phyloP scores from a whole-genome alignment of 2,888 invertebrate genomes.

The Choreutis nemorana region DNA sequence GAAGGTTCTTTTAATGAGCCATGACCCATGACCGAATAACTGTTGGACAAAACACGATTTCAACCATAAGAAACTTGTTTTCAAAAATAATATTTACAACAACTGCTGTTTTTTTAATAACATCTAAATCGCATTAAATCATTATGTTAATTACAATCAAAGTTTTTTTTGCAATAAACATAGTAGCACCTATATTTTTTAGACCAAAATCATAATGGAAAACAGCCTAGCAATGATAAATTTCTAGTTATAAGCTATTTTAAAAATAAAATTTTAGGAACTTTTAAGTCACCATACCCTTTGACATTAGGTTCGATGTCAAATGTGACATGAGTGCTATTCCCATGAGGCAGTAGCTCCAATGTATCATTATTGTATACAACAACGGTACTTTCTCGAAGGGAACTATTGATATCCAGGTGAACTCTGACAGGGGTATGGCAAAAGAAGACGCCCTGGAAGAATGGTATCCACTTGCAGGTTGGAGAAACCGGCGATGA shows the following conservation, averaged over 20 bases:
- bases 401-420: constrained; percentile 33
- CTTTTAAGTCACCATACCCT: constrained; percentile 27
- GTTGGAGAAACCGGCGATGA: constrained; percentile 19
- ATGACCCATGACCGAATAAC: constrained; percentile 45
- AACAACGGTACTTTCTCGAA: constrained; percentile 25
- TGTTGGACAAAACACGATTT: no score
- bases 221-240: no score
- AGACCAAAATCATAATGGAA: no score
- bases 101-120: no score
- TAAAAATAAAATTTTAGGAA: constrained; percentile 1
- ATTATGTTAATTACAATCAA: no score
- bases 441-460: constrained; percentile 44
- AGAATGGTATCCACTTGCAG: constrained; percentile 49
- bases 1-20: constrained; percentile 22
- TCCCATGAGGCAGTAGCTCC: constrained; percentile 30
- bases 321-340: constrained; percentile 36
- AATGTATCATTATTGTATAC: constrained; percentile 45
- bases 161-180: no score
- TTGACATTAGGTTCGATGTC: constrained; percentile 31
- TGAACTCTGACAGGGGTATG: constrained; percentile 43
- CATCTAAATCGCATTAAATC: no score
- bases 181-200: no score
- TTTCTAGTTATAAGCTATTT: not conserved
- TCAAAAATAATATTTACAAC: no score
- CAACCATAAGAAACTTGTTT: no score